Conservation (phyloP, 2,888 invertebrate species). For the Macrophya alboannulata region DNA sequence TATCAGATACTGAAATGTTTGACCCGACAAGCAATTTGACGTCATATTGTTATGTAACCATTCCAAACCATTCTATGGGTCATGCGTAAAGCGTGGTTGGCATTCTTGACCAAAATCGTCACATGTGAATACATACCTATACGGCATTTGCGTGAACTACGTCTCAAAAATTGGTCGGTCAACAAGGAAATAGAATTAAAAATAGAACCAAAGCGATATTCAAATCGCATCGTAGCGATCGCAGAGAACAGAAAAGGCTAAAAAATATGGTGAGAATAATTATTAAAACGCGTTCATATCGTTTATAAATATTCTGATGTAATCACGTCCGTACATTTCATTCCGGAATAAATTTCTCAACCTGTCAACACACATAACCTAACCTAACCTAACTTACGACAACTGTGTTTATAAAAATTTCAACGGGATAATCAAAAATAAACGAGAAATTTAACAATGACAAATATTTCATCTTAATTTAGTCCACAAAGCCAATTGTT, state of each 20-base stretch:
- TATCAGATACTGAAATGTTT: not conserved
- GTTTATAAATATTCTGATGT: not conserved
- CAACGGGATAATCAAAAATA: not conserved
- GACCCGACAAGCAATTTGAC: not conserved
- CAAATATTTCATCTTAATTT: not conserved
- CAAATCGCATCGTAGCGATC: not conserved
- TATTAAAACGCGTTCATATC: too few species aligned
- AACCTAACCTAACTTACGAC: not conserved
- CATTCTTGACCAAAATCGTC: not conserved
- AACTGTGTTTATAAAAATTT: not conserved
- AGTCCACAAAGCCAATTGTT: not conserved
- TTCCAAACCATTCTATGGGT: not conserved
- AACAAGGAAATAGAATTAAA: not conserved
- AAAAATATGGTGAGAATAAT: constrained; percentile 16
- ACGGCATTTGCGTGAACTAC: not conserved
- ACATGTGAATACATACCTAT: not conserved
- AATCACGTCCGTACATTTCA: constrained; percentile 16
- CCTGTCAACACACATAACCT: constrained; percentile 6
- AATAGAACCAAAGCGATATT: not conserved
- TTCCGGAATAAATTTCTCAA: not conserved
- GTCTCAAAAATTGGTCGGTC: not conserved
- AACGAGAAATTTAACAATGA: not conserved
- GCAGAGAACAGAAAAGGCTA: not conserved
- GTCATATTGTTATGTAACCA: not conserved
- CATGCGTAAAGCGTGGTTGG: not conserved